Conservation (phyloP, 2,797 vertebrate genomes). For the Spinus pinus region DNA sequence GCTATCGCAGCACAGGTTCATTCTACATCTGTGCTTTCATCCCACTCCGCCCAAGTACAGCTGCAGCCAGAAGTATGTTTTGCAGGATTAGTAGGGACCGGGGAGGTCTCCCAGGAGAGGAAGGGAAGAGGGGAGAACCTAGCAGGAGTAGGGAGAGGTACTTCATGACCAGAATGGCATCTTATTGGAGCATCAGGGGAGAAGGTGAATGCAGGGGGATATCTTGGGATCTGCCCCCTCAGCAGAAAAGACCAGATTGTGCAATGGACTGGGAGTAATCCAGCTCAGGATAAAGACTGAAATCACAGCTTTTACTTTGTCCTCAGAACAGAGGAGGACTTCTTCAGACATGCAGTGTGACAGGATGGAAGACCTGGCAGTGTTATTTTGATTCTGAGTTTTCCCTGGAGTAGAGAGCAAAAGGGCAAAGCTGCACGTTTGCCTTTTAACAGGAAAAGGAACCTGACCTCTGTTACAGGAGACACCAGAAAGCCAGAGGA, state of each 20-base stretch:
- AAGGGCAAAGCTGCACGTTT: background rate
- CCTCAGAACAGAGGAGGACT: background rate
- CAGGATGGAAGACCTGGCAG: background rate
- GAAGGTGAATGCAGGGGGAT: background rate
- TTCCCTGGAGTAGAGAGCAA: background rate
- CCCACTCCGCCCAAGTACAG: constrained; percentile 1
- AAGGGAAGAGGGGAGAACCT: background rate
- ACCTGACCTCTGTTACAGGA: background rate
- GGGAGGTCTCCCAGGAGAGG: background rate
- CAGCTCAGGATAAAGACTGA: background rate
- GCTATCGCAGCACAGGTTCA: constrained; percentile 35
- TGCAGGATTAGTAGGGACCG: background rate
- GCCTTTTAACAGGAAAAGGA: background rate
- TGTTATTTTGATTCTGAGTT: background rate
- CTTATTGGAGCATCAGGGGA: background rate
- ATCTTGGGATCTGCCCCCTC: background rate
- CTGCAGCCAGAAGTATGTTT: constrained; percentile 1
- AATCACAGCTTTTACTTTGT: background rate
- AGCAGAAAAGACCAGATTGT: background rate
- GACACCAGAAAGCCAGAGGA: background rate
- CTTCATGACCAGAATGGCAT: background rate
- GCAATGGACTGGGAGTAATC: background rate
- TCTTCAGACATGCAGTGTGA: background rate
- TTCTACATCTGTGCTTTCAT: constrained; percentile 43
- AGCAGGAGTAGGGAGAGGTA: background rate